Conservation (phyloP, 2,888 invertebrate species). For the Biston betularia region DNA sequence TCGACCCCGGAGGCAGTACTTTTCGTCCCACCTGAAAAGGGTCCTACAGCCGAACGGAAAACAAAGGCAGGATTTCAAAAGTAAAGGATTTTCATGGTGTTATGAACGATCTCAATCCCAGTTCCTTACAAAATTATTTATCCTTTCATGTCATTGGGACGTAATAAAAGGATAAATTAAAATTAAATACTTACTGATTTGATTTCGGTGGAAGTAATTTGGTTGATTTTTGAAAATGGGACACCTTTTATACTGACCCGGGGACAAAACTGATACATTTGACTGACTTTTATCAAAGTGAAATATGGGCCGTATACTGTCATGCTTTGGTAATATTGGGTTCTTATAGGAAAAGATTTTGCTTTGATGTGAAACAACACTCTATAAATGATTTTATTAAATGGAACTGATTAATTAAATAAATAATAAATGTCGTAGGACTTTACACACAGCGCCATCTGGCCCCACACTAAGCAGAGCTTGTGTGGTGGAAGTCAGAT, state of each 20-base stretch:
- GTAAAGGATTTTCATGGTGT: conserved; percentile 39
- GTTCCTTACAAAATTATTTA: conserved; percentile 27
- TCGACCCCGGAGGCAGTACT: conserved; percentile 21
- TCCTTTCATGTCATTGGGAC: conserved; percentile 38
- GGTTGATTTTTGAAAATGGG: conserved; percentile 15
- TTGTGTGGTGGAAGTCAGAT: too few species aligned
- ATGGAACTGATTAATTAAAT: not conserved
- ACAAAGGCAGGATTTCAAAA: conserved; percentile 35
- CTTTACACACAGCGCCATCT: too few species aligned
- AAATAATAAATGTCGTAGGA: too few species aligned
- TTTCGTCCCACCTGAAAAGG: conserved; percentile 24
- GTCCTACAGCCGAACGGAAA: conserved; percentile 22
- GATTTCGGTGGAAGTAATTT: conserved; percentile 26
- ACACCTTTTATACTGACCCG: conserved; percentile 18
- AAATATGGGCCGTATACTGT: conserved; percentile 24
- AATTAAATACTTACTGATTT: conserved; percentile 16
- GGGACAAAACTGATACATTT: conserved; percentile 8
- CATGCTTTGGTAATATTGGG: not conserved
- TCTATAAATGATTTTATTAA: not conserved
- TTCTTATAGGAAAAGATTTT: conserved; percentile 4
- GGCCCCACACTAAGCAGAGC: too few species aligned
- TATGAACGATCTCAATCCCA: conserved; percentile 29
- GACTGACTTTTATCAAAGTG: conserved; percentile 42
- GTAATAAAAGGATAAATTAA: conserved; percentile 28
- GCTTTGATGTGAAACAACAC: conserved; percentile 3